Conservation (phyloP, 1,140 invertebrate species). For the Leptinotarsa defecta region DNA sequence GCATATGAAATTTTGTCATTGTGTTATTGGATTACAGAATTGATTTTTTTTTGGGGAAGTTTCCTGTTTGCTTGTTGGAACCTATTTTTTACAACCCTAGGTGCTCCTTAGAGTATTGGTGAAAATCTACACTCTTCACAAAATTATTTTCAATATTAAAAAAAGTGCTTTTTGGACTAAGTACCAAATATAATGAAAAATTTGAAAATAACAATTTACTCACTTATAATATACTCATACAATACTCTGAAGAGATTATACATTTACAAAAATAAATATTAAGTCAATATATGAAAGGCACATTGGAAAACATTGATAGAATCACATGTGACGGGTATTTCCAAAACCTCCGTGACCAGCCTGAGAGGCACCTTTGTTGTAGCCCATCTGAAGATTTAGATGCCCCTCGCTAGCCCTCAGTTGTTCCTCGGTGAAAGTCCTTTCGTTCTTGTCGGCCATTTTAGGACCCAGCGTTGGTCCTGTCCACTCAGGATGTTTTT, state of each 20-base stretch:
- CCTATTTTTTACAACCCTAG: too few species aligned
- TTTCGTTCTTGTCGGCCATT: constrained; percentile 92
- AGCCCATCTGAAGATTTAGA: constrained; percentile 94
- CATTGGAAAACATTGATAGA: neutral
- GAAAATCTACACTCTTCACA: too few species aligned
- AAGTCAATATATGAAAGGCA: neutral
- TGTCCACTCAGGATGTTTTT: constrained; percentile 91
- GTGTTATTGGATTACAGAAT: too few species aligned
- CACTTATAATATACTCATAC: neutral
- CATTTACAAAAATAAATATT: neutral
- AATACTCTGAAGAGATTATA: neutral
- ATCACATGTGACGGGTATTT: constrained; percentile 93
- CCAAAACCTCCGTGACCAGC: constrained; percentile 88
- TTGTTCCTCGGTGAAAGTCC: constrained; percentile 93
- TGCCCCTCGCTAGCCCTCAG: constrained; percentile 87
- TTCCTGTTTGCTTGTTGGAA: too few species aligned
- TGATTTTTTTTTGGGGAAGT: too few species aligned
- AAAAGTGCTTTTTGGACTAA: too few species aligned
- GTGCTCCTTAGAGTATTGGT: too few species aligned
- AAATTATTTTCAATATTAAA: too few species aligned
- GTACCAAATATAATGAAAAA: too few species aligned
- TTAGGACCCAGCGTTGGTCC: constrained; percentile 91
- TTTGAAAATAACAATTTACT: neutral
- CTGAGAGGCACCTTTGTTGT: constrained; percentile 90
- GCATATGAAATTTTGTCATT: too few species aligned